Evolutionary conservation across 2,113 vertebrate genomes (phyloP).

Genomic region (Cathartes aura): DNA sequence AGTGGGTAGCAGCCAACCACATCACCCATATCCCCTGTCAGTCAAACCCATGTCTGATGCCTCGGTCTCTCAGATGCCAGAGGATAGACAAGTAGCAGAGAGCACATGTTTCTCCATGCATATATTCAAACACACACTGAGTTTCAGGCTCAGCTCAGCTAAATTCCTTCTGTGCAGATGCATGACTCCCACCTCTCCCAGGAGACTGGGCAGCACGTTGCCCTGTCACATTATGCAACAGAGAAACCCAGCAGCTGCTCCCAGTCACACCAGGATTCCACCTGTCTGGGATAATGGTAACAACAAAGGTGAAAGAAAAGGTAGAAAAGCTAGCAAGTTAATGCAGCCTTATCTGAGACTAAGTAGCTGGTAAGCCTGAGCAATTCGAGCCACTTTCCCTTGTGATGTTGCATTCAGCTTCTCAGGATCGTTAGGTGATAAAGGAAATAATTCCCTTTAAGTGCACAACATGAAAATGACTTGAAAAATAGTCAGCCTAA

Average conservation of each 20-base stretch:
- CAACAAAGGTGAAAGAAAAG: not conserved
- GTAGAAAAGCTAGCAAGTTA: not conserved
- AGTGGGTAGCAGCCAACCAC: not conserved
- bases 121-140: not conserved
- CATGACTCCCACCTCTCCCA: not conserved
- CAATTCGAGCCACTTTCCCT: not conserved
- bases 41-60: not conserved
- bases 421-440: not conserved
- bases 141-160: not conserved
- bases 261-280: not conserved
- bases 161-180: not conserved
- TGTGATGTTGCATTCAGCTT: not conserved
- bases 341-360: not conserved
- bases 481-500: not conserved
- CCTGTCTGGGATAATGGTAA: not conserved
- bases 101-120: not conserved
- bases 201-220: not conserved
- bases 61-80: accelerated
- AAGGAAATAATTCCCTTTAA: not conserved
- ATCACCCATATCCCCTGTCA: too few species aligned
- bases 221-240: not conserved
- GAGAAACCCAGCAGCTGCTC: not conserved
- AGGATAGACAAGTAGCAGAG: not conserved
- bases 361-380: not conserved
- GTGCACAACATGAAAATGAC: not conserved